Conservation (phyloP, 2,888 invertebrate species). For the Agapostemon virescens region DNA sequence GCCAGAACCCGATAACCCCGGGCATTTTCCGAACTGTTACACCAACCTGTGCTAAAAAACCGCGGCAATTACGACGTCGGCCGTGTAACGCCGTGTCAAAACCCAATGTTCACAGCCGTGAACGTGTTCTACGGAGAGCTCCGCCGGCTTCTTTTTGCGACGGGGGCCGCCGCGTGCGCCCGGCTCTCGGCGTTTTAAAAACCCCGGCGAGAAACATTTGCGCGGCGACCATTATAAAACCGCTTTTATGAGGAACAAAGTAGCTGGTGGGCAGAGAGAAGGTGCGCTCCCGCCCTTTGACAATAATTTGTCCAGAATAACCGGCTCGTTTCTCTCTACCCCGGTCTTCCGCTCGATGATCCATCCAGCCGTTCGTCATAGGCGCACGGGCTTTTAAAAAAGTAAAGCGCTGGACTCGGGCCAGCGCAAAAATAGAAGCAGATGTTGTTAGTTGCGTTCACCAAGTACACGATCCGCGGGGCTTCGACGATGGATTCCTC, state of each 20-base stretch:
- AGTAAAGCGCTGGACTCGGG: slow-evolving; percentile 79
- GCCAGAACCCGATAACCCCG: slow-evolving; percentile 9
- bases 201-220: slow-evolving; percentile 61
- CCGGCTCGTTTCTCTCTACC: slow-evolving; percentile 62
- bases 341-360: slow-evolving; percentile 72
- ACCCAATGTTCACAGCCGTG: slow-evolving; percentile 28
- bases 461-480: slow-evolving; percentile 62
- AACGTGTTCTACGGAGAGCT: slow-evolving; percentile 13
- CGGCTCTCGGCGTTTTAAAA: slow-evolving; percentile 44
- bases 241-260: slow-evolving; percentile 68
- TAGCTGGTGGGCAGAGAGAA: slow-evolving; percentile 63
- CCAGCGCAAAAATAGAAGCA: slow-evolving; percentile 81
- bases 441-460: slow-evolving; percentile 79
- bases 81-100: slow-evolving; percentile 19
- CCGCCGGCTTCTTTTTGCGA: slow-evolving; percentile 7
- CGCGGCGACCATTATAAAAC: slow-evolving; percentile 66
- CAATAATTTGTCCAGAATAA: slow-evolving; percentile 71
- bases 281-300: slow-evolving; percentile 68
- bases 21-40: slow-evolving; percentile 13
- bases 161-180: slow-evolving; percentile 2
- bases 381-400: slow-evolving; percentile 74
- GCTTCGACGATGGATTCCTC: slow-evolving; percentile 51
- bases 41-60: slow-evolving; percentile 8
- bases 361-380: slow-evolving; percentile 77
- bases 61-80: slow-evolving; percentile 32